Conservation (phyloP, 2,797 vertebrate genomes). For the Sciurus carolinensis region DNA sequence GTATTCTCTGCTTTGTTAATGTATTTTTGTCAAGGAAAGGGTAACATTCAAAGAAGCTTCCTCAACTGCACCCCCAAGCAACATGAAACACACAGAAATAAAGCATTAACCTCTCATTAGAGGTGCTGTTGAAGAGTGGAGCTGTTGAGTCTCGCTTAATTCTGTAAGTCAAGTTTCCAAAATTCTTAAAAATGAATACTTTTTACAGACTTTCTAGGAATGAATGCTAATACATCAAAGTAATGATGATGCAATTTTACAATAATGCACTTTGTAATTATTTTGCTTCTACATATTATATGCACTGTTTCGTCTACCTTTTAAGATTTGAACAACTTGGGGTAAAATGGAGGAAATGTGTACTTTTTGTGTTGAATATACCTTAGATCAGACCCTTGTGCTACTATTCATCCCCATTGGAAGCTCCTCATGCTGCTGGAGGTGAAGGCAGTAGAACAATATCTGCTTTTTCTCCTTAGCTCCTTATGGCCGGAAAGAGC, state of each 20-base stretch:
- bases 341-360: neutral
- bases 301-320: neutral
- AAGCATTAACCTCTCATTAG: slow-evolving; percentile 24
- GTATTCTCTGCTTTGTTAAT: neutral
- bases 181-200: neutral
- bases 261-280: neutral
- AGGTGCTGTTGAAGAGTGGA: neutral
- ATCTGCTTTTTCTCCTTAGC: neutral
- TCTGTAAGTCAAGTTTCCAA: neutral
- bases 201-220: neutral
- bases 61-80: neutral
- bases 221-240: neutral
- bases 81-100: neutral
- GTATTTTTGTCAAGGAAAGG: neutral
- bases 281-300: neutral
- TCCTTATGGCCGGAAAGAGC: neutral
- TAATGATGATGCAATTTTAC: neutral
- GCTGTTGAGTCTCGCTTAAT: neutral
- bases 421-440: neutral
- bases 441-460: neutral
- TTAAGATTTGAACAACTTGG: neutral
- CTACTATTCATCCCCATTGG: neutral
- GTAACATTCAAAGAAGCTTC: neutral
- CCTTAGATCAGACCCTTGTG: neutral
- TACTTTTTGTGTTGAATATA: neutral